phyloP scores from a whole-genome alignment of 1,140 invertebrate genomes.

The Drosophila aff. region DNA sequence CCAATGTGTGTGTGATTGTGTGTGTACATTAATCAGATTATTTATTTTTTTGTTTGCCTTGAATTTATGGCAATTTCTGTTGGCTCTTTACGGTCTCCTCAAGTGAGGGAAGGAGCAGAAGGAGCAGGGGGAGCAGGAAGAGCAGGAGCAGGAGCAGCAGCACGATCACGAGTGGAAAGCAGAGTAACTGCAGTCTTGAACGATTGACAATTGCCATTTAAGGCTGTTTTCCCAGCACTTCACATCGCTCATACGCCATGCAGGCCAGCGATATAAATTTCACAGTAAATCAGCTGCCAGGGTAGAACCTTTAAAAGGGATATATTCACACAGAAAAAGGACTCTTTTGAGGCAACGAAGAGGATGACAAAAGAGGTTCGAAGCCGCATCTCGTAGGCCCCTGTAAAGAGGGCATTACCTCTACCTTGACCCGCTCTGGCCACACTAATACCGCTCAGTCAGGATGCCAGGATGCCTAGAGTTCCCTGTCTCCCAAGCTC shows the following conservation, averaged over 20 bases:
- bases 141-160: neutral
- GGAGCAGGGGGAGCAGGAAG: neutral
- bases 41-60: slow-evolving; percentile 50
- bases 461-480: neutral
- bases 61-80: slow-evolving; percentile 51
- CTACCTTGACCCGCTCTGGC: neutral
- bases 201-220: slow-evolving; percentile 43
- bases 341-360: neutral
- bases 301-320: neutral
- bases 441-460: neutral
- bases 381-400: neutral
- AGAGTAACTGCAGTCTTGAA: slow-evolving; percentile 14
- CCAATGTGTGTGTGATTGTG: slow-evolving; percentile 12
- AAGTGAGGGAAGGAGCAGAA: neutral
- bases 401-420: neutral
- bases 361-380: neutral
- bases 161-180: neutral
- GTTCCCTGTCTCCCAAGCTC: neutral
- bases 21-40: slow-evolving; percentile 71
- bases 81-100: slow-evolving; percentile 14
- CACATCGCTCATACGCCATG: slow-evolving; percentile 33
- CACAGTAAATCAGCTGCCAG: neutral
- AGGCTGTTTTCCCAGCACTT: slow-evolving; percentile 37
- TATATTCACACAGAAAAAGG: neutral
- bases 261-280: slow-evolving; percentile 5